These are phyloP conservation scores for Temnothorax curvispinosus DNA, from an alignment of 1,140 invertebrate species.

Conservation along the genomic window DNA sequence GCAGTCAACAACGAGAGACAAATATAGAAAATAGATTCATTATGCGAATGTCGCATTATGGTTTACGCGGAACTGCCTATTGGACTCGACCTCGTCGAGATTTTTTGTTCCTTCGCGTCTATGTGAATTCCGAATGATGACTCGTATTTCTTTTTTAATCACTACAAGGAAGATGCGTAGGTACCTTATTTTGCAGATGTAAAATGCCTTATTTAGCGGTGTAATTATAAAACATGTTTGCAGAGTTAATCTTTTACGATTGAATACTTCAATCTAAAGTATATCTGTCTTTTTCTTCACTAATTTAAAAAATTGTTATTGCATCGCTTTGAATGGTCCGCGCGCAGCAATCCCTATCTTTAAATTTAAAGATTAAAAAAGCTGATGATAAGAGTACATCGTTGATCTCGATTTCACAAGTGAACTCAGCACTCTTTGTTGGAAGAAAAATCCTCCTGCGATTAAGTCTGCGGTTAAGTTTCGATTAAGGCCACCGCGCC, in stretches of 20 bases:
- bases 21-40: neutral
- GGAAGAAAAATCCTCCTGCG: neutral
- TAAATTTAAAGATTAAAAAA: neutral
- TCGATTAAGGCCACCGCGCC: neutral
- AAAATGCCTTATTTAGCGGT: neutral
- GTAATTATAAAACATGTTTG: neutral
- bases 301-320: neutral
- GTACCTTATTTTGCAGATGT: neutral
- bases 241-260: too few species aligned
- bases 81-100: neutral
- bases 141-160: neutral
- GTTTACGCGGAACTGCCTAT: neutral
- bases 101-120: neutral
- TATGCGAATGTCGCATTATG: neutral
- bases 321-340: neutral
- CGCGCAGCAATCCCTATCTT: neutral
- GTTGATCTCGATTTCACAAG: neutral
- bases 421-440: neutral
- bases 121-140: neutral
- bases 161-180: neutral
- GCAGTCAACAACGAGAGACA: neutral
- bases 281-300: neutral
- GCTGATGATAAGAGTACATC: neutral
- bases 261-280: too few species aligned
- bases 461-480: too few species aligned